Evolutionary conservation across 2,113 vertebrate species (phyloP), one percentile per base, ranked within the genome.

Genomic region (Albula glossodonta): DNA sequence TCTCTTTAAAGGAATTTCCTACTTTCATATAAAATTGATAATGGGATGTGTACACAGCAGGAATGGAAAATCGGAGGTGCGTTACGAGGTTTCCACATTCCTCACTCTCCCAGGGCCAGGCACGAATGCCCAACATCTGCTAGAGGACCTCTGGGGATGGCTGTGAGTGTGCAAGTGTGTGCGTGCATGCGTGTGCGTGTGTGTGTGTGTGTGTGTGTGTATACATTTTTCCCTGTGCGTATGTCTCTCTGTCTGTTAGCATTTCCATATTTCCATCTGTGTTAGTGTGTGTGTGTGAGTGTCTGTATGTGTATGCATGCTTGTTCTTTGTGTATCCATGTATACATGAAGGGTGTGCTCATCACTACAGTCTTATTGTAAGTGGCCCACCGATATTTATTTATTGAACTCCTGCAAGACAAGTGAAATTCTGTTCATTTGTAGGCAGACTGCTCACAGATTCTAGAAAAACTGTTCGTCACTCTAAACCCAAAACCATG

Each of bases 1-100:
- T 53, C 56, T 81, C 70, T 60, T 86, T 85, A 87, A 85, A 93
- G 92, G 95, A 95, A 94, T 94, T 94, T 95, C 91, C 92, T 92
- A 88, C 82, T 92, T 94, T 94, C 92, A 90, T 94, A 95, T 95
- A 95, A 95, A 95, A 93, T 91, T 94, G 94, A 95, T 95, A 96
- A 96, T 94, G 94, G 94, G 94, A 94, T 91, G 92, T 92, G 91
- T 91, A 87, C 94, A 83, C 94, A 94, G 94, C 94, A 87, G 94
- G 95, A 95, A 92, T 91, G 94, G 95, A 96, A 95, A 95, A 93
- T 94, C 93, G 87, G 91, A 93, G 93, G 94, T 93, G 92, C 93
- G 91, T 96, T 95, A 94, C 88, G 92, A 95, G 93, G 90, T 88
- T 93, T 91, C 87, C 84, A 88, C 91, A 92, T 92, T 90, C 90